Conservation (phyloP, 2,113 vertebrate genomes). For the Syrmaticus mikado region DNA sequence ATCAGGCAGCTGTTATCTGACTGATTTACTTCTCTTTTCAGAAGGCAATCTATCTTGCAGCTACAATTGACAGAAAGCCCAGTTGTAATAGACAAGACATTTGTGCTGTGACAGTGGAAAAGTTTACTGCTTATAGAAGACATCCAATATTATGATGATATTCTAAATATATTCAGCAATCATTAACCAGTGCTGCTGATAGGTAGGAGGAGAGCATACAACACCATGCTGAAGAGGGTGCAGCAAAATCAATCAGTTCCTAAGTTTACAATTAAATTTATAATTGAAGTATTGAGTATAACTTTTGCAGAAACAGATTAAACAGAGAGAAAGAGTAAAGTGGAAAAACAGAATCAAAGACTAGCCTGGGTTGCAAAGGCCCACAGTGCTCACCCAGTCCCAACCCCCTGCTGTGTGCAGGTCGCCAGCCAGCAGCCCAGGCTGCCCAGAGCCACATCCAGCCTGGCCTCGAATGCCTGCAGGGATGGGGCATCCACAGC, state of each 20-base stretch:
- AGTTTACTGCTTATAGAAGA: neutral
- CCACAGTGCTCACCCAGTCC: too few relatives aligned
- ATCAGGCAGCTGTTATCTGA: neutral
- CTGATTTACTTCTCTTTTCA: neutral
- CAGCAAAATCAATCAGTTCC: neutral
- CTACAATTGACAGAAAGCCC: neutral
- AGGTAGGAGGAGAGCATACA: neutral
- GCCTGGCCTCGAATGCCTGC: too few relatives aligned
- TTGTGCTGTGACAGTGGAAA: neutral
- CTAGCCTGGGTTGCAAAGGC: too few relatives aligned
- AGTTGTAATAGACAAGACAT: neutral
- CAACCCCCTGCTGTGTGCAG: too few relatives aligned
- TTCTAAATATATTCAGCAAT: neutral
- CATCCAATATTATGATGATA: neutral
- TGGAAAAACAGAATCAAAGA: neutral
- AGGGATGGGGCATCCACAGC: too few relatives aligned
- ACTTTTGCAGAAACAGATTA: neutral
- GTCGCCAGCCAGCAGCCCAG: too few relatives aligned
- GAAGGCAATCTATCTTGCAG: neutral
- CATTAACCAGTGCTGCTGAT: neutral
- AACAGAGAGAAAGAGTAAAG: neutral
- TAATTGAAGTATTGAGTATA: neutral
- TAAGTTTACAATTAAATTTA: neutral
- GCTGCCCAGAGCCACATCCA: too few relatives aligned
- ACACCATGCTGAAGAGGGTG: rapidly evolving